These are phyloP conservation scores for Acinonyx jubatus DNA, from an alignment of 2,113 vertebrate species.

Conservation along the genomic window DNA sequence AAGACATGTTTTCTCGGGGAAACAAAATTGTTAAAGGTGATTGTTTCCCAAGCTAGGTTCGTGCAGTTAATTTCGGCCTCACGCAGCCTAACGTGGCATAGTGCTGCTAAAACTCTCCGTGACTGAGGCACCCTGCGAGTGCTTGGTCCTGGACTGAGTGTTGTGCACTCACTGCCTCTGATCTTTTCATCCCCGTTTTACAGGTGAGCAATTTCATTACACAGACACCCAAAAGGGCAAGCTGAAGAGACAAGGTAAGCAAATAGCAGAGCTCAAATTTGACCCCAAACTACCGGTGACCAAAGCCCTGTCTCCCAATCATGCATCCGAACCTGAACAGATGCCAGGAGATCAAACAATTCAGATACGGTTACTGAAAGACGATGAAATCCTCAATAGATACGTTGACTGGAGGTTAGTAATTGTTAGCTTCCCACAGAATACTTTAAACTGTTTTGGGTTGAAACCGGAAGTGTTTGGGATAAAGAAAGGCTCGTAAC, in stretches of 20 bases:
- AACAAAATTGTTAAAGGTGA: slow-evolving; percentile 20
- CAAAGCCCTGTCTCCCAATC: not conserved
- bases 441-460: not conserved
- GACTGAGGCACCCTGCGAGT: fast-evolving
- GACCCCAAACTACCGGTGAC: not conserved
- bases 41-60: not conserved
- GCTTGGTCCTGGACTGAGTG: fast-evolving
- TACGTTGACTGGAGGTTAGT: not conserved
- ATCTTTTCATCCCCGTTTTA: not conserved
- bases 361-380: not conserved
- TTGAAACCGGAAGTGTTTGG: not conserved
- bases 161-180: not conserved
- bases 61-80: not conserved
- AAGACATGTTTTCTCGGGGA: not conserved
- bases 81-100: fast-evolving
- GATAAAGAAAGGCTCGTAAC: not conserved
- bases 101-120: fast-evolving
- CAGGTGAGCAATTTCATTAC: not conserved
- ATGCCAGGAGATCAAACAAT: not conserved
- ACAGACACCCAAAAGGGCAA: not conserved
- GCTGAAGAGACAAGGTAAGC: not conserved
- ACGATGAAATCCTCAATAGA: not conserved
- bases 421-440: not conserved
- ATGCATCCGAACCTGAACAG: not conserved
- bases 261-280: not conserved